These are phyloP conservation scores for Cydia amplana DNA, from an alignment of 1,140 invertebrate genomes.

Conservation along the genomic window DNA sequence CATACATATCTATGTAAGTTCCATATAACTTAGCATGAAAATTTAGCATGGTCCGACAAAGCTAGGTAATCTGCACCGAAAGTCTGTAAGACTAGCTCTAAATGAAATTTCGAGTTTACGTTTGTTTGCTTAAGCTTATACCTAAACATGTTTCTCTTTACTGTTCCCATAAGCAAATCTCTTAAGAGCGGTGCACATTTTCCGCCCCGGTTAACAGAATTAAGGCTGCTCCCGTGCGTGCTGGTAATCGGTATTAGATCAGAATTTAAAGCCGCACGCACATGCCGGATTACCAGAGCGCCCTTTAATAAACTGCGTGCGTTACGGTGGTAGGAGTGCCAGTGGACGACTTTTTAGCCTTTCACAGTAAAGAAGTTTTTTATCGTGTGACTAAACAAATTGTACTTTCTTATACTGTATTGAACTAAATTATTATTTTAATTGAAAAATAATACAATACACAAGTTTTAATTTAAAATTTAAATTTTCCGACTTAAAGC, in stretches of 20 bases:
- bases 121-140: background rate
- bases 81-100: too few species aligned
- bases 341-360: slow-evolving; percentile 4
- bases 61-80: too few species aligned
- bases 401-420: too few species aligned
- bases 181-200: slow-evolving; percentile 24
- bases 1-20: too few species aligned
- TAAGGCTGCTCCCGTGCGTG: slow-evolving; percentile 48
- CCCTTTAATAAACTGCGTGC: slow-evolving; percentile 26
- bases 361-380: slow-evolving; percentile 15
- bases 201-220: slow-evolving; percentile 29
- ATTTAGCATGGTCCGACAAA: too few species aligned
- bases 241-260: slow-evolving; percentile 73
- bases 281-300: slow-evolving; percentile 70
- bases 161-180: slow-evolving; percentile 2
- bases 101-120: background rate
- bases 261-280: slow-evolving; percentile 71
- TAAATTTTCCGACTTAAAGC: too few species aligned
- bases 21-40: too few species aligned
- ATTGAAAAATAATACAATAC: too few species aligned
- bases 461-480: too few species aligned
- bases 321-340: slow-evolving; percentile 18
- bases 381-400: background rate
- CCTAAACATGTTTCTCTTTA: background rate
- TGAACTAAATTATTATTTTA: too few species aligned